A percentile compares a stretch with the other conserved stretches of the same genome.
Evolutionary conservation across 1,140 invertebrate genomes (phyloP).

Genomic region (Pachyrhynchus sulphureomaculatus): DNA sequence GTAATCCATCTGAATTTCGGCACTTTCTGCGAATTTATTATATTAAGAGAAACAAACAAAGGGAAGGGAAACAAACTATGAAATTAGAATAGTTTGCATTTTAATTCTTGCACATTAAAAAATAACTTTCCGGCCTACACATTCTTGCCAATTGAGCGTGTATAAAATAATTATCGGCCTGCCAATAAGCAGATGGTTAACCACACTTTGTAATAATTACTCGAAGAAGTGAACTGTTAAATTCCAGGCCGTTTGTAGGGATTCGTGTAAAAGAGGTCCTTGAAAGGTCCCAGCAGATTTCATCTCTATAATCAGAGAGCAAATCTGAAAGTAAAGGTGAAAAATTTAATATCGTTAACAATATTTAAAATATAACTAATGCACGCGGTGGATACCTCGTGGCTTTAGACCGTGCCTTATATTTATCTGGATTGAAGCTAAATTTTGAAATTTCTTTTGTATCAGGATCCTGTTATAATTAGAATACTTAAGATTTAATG

Average conservation of each 20-base stretch:
- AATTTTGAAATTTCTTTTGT: no score
- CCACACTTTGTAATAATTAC: slow-evolving; percentile 21
- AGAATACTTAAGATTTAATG: no score
- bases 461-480: no score
- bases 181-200: slow-evolving; percentile 17
- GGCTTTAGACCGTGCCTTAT: no score
- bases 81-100: no score
- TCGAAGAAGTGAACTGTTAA: slow-evolving; percentile 32
- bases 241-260: slow-evolving; percentile 19
- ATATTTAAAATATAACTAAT: no score
- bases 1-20: no score
- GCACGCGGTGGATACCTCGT: no score
- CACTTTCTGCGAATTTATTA: no score
- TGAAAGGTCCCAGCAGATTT: slow-evolving; percentile 4
- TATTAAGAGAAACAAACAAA: no score
- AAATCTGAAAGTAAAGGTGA: background rate
- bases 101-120: background rate
- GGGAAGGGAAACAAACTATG: no score
- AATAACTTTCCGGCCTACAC: background rate
- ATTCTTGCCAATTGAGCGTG: slow-evolving; percentile 3
- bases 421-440: no score
- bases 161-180: slow-evolving; percentile 16
- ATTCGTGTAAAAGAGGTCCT: slow-evolving; percentile 31
- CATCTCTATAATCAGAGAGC: background rate
- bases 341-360: background rate